Conservation (phyloP, 2,888 invertebrate genomes). For the Drosophila borealis region DNA sequence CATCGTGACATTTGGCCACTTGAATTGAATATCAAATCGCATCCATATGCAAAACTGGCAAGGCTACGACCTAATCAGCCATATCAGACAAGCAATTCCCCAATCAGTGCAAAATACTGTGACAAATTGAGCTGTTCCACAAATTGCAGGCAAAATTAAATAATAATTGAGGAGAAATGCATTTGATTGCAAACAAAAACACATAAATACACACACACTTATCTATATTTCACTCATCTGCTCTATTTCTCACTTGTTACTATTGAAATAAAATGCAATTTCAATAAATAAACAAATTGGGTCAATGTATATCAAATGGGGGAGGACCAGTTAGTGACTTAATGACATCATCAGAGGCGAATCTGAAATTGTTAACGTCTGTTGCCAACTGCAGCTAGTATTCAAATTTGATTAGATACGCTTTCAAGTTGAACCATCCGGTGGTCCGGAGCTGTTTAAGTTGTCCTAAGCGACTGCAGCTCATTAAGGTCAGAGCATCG, state of each 20-base stretch:
- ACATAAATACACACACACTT: slow-evolving; percentile 1
- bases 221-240: not conserved
- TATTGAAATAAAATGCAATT: slow-evolving; percentile 67
- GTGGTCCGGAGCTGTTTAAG: not conserved
- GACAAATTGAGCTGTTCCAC: slow-evolving; percentile 63
- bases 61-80: slow-evolving; percentile 34
- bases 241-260: slow-evolving; percentile 1
- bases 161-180: slow-evolving; percentile 67
- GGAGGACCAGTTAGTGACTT: slow-evolving; percentile 5
- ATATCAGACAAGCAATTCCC: slow-evolving; percentile 35
- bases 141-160: slow-evolving; percentile 67
- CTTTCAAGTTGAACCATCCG: slow-evolving; percentile 12
- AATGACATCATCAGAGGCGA: slow-evolving; percentile 50
- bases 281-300: slow-evolving; percentile 76
- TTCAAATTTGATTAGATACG: slow-evolving; percentile 47
- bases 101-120: slow-evolving; percentile 43
- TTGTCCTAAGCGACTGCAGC: slow-evolving; percentile 32
- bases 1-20: slow-evolving; percentile 9
- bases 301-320: slow-evolving; percentile 55
- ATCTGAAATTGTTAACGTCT: slow-evolving; percentile 40
- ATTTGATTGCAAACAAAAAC: slow-evolving; percentile 36
- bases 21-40: slow-evolving; percentile 38
- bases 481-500: slow-evolving; percentile 59
- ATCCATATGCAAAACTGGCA: slow-evolving; percentile 30
- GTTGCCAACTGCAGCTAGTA: slow-evolving; percentile 46